These are phyloP conservation scores for Coccyzus lansbergi DNA, from an alignment of 2,797 vertebrate genomes.

Conservation along the genomic window DNA sequence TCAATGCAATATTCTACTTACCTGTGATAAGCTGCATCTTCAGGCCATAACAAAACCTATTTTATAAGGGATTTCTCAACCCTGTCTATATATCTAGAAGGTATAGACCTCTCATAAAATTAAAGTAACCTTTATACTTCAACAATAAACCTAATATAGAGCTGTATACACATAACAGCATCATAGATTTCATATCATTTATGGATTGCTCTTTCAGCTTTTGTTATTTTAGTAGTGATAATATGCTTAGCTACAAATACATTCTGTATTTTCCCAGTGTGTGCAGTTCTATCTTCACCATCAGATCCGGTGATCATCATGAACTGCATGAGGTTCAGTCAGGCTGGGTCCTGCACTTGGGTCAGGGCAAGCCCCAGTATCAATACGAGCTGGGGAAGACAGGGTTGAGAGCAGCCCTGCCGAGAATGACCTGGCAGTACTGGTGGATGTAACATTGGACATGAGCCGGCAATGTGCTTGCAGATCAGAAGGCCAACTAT, in stretches of 20 bases:
- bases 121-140: not conserved
- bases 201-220: not conserved
- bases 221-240: not conserved
- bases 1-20: slow-evolving; percentile 22
- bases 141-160: not conserved
- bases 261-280: not conserved
- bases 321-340: no score
- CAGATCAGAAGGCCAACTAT: no score
- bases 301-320: not conserved
- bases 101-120: slow-evolving; percentile 7
- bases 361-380: no score
- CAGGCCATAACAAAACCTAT: not conserved
- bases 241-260: not conserved
- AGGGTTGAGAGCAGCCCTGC: no score
- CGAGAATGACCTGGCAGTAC: no score
- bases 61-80: not conserved
- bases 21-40: slow-evolving; percentile 13
- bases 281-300: not conserved
- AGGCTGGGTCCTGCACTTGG: no score
- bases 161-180: not conserved
- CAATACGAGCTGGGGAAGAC: no score
- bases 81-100: not conserved
- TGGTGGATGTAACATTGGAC: no score
- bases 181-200: not conserved
- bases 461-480: no score